Percentiles rank a stretch among this genome's conserved stretches.
phyloP scores from a whole-genome alignment of 2,113 vertebrate genomes.

The Callithrix jacchus region DNA sequence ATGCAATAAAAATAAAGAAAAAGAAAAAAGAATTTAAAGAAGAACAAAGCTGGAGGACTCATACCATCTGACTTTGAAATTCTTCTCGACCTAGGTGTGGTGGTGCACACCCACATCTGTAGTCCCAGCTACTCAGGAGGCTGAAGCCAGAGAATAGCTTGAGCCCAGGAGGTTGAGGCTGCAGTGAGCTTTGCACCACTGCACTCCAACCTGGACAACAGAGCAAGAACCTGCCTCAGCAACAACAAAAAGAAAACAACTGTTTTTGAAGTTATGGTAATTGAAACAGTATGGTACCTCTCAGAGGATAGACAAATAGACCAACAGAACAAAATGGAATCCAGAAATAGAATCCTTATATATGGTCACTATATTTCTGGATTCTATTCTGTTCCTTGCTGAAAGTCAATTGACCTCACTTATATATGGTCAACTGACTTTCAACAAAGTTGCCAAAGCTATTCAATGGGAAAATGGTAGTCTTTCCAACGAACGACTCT shows the following conservation, averaged over 20 bases:
- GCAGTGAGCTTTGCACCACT: too few species aligned
- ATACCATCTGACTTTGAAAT: neutral
- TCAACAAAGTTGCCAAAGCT: neutral
- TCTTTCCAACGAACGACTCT: neutral
- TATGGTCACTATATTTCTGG: neutral
- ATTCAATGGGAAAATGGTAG: neutral
- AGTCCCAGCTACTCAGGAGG: neutral
- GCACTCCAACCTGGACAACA: neutral
- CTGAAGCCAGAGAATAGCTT: neutral
- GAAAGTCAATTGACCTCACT: neutral
- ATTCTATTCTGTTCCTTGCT: too few species aligned
- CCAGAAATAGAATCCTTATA: neutral
- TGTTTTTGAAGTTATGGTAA: neutral
- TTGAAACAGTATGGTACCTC: neutral
- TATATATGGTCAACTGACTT: neutral
- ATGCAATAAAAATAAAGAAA: too few species aligned
- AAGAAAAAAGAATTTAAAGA: neutral
- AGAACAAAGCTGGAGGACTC: neutral
- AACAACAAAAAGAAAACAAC: neutral
- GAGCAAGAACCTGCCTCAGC: neutral
- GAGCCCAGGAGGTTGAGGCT: neutral
- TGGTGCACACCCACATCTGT: neutral
- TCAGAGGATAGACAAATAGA: neutral
- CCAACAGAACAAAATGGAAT: neutral
- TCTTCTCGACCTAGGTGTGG: neutral